phyloP scores from a whole-genome alignment of 2,888 invertebrate species.

The Encarsia formosa region DNA sequence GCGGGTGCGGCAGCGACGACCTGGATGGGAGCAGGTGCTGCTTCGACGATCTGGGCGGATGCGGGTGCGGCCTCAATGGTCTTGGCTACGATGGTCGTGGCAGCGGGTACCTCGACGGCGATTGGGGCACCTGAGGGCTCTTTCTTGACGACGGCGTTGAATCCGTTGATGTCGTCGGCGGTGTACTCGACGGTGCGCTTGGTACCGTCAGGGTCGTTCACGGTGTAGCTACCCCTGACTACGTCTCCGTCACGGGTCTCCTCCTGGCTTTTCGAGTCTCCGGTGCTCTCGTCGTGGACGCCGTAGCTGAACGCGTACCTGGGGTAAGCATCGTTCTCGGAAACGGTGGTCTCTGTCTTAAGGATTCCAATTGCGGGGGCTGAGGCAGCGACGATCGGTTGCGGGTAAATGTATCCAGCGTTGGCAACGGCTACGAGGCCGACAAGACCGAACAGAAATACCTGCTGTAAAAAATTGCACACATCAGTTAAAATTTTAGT shows the following conservation, averaged over 20 bases:
- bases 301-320: constrained; percentile 33
- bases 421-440: too few relatives aligned
- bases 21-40: neutral
- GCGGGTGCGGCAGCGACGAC: constrained; percentile 29
- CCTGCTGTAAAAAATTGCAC: too few relatives aligned
- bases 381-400: too few relatives aligned
- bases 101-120: constrained; percentile 35
- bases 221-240: constrained; percentile 43
- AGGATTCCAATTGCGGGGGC: too few relatives aligned
- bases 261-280: constrained; percentile 28
- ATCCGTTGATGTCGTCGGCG: constrained; percentile 48
- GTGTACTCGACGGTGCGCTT: constrained; percentile 48
- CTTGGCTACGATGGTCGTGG: too few relatives aligned
- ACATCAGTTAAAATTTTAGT: too few relatives aligned
- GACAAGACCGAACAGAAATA: too few relatives aligned
- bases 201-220: constrained; percentile 49
- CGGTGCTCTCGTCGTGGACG: constrained; percentile 27
- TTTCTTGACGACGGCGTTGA: constrained; percentile 48
- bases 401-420: too few relatives aligned
- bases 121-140: too few relatives aligned
- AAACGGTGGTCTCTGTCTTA: too few relatives aligned
- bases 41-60: constrained; percentile 10
- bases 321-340: too few relatives aligned
- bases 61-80: too few relatives aligned
- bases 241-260: constrained; percentile 37